phyloP scores from a whole-genome alignment of 2,888 invertebrate species.

The Caenorhabditis japonica region DNA sequence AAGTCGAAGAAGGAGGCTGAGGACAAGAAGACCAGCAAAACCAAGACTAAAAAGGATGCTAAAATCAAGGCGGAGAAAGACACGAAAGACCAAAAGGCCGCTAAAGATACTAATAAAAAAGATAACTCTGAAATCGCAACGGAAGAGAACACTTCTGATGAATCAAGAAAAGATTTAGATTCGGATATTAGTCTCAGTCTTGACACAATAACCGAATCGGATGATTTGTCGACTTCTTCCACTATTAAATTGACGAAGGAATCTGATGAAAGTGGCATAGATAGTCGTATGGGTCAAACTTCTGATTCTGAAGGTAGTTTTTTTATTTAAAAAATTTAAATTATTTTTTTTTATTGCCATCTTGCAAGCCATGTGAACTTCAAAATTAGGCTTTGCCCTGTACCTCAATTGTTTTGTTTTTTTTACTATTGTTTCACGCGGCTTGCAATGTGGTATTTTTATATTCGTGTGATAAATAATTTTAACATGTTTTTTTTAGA shows the following conservation, averaged over 20 bases:
- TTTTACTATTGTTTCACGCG: too few species aligned
- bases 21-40: slow-evolving; percentile 21
- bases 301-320: slow-evolving; percentile 29
- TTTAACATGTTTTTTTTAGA: slow-evolving; percentile 22
- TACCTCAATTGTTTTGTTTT: too few species aligned
- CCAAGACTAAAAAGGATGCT: slow-evolving; percentile 22
- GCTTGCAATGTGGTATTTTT: too few species aligned
- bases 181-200: slow-evolving; percentile 44
- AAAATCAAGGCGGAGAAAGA: not conserved
- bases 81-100: slow-evolving; percentile 5
- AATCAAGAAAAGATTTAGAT: slow-evolving; percentile 28
- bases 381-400: not conserved
- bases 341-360: too few species aligned
- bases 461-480: not conserved
- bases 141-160: slow-evolving; percentile 16
- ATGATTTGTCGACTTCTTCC: slow-evolving; percentile 31
- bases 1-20: slow-evolving; percentile 27
- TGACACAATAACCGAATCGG: slow-evolving; percentile 42
- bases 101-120: slow-evolving; percentile 8
- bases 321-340: not conserved
- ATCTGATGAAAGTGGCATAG: slow-evolving; percentile 49
- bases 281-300: slow-evolving; percentile 41
- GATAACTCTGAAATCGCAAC: slow-evolving; percentile 7
- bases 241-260: slow-evolving; percentile 45
- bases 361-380: too few species aligned